Conservation (phyloP, 2,113 vertebrate species). For the Channa argus region DNA sequence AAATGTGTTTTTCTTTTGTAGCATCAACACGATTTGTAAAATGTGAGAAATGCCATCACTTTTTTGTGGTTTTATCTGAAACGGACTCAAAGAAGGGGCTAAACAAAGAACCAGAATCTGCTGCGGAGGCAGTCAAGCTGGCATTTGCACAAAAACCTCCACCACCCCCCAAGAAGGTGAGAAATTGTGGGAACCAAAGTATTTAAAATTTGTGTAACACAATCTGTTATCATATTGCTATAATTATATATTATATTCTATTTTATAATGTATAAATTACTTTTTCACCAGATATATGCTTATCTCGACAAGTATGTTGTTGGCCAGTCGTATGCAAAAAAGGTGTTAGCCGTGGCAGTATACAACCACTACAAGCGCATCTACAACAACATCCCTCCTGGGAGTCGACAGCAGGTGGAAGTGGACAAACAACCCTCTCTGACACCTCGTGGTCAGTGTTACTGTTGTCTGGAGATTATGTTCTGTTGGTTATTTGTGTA, state of each 20-base stretch:
- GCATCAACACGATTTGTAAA: constrained; percentile 98
- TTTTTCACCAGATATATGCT: constrained; percentile 90
- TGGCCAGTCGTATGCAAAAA: constrained; percentile 97
- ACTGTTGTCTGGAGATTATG: neutral
- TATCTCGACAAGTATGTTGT: constrained; percentile 99
- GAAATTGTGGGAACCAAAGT: neutral
- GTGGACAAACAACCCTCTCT: constrained; percentile 93
- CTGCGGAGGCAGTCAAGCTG: constrained; percentile 94
- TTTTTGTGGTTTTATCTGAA: constrained; percentile 98
- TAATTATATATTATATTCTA: too few species aligned
- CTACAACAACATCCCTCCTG: constrained; percentile 97
- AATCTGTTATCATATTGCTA: too few species aligned
- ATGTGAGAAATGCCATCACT: constrained; percentile 99
- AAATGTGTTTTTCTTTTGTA: constrained; percentile 58
- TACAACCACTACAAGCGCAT: constrained; percentile 99
- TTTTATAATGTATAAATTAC: neutral
- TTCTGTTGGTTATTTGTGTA: neutral
- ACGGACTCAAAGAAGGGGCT: constrained; percentile 96
- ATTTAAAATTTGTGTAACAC: neutral
- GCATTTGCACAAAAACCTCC: constrained; percentile 97
- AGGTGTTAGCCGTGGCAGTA: constrained; percentile 97
- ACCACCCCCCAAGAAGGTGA: constrained; percentile 96
- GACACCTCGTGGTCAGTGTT: constrained; percentile 92
- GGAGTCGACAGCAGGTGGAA: constrained; percentile 91
- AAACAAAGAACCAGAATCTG: constrained; percentile 94